phyloP scores from a whole-genome alignment of 2,113 vertebrate genomes.

The Syrmaticus mikado region DNA sequence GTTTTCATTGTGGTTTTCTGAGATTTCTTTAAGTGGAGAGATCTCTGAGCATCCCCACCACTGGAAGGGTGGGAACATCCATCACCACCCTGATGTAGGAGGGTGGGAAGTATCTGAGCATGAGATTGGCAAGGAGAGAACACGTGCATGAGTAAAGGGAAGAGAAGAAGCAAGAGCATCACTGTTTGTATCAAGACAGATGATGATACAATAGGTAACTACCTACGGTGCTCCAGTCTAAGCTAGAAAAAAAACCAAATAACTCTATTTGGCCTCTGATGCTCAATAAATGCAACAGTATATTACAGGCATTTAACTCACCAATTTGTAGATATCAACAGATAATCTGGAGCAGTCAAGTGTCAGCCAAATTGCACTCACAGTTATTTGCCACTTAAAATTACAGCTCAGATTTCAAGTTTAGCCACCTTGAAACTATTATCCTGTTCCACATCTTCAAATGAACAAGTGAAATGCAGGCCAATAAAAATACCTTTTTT shows the following conservation, averaged over 20 bases:
- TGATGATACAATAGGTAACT: not conserved
- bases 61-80: not conserved
- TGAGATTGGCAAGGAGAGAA: fast-evolving
- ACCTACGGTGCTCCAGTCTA: not conserved
- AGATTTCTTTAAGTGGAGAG: fast-evolving
- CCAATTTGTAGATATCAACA: not conserved
- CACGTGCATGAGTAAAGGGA: fast-evolving
- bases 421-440: not conserved
- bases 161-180: not conserved
- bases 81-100: too few species aligned
- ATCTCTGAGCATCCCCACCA: not conserved
- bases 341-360: not conserved
- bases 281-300: not conserved
- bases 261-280: not conserved
- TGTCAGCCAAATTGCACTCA: not conserved
- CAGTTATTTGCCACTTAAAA: not conserved
- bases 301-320: not conserved
- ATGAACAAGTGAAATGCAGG: not conserved
- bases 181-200: not conserved
- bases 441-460: fast-evolving
- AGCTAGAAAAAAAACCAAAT: not conserved
- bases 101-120: not conserved
- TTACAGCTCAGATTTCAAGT: not conserved
- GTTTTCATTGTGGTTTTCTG: not conserved
- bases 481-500: not conserved